Percentiles rank a stretch among this genome's conserved stretches.
Evolutionary conservation across 2,888 invertebrate species (phyloP).

Genomic region (Hydrotaea diabolus): DNA sequence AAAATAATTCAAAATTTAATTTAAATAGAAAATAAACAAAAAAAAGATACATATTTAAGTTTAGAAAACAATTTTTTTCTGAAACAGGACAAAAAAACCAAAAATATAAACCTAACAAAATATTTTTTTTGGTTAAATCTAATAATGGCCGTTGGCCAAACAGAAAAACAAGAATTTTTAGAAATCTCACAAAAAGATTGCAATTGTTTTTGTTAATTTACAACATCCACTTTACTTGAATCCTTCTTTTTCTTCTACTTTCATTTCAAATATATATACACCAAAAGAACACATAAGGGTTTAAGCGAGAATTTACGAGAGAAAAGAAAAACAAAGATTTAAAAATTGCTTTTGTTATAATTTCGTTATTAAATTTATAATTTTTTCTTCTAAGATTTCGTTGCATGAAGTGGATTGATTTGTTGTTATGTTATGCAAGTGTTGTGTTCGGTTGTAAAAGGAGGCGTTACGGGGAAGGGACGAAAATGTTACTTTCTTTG

Average conservation of each 20-base stretch:
- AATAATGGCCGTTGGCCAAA: no score
- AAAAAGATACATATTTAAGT: no score
- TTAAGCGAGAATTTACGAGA: neutral
- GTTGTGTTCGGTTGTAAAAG: constrained; percentile 15
- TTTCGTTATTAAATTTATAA: neutral
- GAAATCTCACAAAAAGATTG: no score
- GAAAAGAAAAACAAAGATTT: neutral
- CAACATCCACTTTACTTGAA: no score
- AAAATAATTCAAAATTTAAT: no score
- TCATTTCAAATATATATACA: neutral
- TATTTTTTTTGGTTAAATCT: no score
- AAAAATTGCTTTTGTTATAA: constrained; percentile 1
- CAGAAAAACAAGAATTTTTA: no score
- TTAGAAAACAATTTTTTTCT: no score
- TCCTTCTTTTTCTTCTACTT: neutral
- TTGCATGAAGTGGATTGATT: constrained; percentile 63
- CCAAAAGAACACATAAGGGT: neutral
- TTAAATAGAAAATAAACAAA: no score
- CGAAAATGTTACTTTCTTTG: constrained; percentile 31
- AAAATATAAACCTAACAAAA: no score
- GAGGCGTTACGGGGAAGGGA: neutral
- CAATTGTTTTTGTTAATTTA: no score
- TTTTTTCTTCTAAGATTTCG: constrained; percentile 41
- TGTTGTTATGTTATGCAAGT: constrained; percentile 8
- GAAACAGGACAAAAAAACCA: no score